Evolutionary conservation across 2,113 vertebrate genomes (phyloP).

Genomic region (Otocyon megalotis): DNA sequence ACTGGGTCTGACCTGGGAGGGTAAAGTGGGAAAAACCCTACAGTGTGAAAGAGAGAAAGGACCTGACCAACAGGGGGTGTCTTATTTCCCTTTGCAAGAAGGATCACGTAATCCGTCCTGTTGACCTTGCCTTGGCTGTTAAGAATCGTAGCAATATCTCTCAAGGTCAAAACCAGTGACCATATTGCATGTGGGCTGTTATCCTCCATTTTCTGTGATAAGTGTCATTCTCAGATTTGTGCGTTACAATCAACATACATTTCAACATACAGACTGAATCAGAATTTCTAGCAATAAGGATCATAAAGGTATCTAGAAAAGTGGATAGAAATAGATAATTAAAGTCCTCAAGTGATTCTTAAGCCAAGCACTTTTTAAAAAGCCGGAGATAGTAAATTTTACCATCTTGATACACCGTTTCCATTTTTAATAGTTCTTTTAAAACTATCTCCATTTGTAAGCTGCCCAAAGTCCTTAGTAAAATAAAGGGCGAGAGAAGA

Average conservation of each 20-base stretch:
- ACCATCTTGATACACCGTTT: not conserved
- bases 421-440: slow-evolving; percentile 33
- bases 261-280: slow-evolving; percentile 23
- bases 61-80: not conserved
- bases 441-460: slow-evolving; percentile 12
- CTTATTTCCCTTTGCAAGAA: slow-evolving; percentile 11
- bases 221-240: not conserved
- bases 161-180: slow-evolving; percentile 44
- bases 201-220: not conserved
- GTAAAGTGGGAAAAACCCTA: not conserved
- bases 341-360: slow-evolving; percentile 35
- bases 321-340: not conserved
- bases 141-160: not conserved
- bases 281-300: slow-evolving; percentile 23
- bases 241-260: slow-evolving; percentile 47
- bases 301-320: not conserved
- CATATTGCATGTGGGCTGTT: not conserved
- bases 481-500: not conserved
- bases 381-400: not conserved
- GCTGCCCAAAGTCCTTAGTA: not conserved
- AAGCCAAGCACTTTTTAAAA: not conserved
- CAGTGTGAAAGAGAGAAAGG: slow-evolving; percentile 7
- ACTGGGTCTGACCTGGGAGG: not conserved
- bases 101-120: not conserved
- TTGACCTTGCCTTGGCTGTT: not conserved